A percentile compares a stretch with the other conserved stretches of the same genome.
These are phyloP conservation scores for Lagopus leucura DNA, from an alignment of 2,113 vertebrate genomes.

Conservation along the genomic window DNA sequence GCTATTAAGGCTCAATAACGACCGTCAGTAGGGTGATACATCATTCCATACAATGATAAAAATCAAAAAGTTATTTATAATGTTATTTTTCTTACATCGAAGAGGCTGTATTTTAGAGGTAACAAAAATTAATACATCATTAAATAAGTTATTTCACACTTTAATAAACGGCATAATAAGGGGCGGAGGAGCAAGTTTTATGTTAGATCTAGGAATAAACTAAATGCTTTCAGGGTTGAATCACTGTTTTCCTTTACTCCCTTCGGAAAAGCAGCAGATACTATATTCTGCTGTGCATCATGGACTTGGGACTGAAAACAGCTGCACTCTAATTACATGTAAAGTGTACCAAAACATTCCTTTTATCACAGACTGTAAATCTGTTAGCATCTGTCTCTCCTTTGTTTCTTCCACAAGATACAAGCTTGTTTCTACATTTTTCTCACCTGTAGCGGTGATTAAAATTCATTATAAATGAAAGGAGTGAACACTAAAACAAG, in stretches of 20 bases:
- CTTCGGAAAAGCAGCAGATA: slow-evolving; percentile 80
- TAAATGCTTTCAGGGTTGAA: slow-evolving; percentile 80
- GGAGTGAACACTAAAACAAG: slow-evolving; percentile 88
- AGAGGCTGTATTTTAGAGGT: slow-evolving; percentile 12
- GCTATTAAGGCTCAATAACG: neutral
- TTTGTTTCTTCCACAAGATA: slow-evolving; percentile 87
- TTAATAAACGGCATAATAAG: slow-evolving; percentile 21
- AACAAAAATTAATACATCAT: slow-evolving; percentile 38
- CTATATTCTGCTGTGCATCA: slow-evolving; percentile 78
- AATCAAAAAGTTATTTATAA: slow-evolving; percentile 3
- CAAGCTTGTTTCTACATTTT: slow-evolving; percentile 91
- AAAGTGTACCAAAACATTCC: slow-evolving; percentile 88
- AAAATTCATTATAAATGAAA: slow-evolving; percentile 91
- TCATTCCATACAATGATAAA: neutral
- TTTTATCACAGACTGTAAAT: slow-evolving; percentile 89
- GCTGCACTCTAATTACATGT: slow-evolving; percentile 92
- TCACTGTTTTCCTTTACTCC: slow-evolving; percentile 84
- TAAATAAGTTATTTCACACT: slow-evolving; percentile 39
- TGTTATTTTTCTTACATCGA: neutral
- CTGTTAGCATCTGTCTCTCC: slow-evolving; percentile 86
- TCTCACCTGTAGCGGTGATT: slow-evolving; percentile 90
- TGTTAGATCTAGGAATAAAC: slow-evolving; percentile 71
- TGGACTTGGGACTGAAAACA: slow-evolving; percentile 84
- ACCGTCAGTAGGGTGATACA: neutral
- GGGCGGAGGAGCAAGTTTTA: slow-evolving; percentile 61